Evolutionary conservation across 2,113 vertebrate species (phyloP), one percentile per base, ranked within the genome.

Genomic region (Thalassarche chlororhynchos): DNA sequence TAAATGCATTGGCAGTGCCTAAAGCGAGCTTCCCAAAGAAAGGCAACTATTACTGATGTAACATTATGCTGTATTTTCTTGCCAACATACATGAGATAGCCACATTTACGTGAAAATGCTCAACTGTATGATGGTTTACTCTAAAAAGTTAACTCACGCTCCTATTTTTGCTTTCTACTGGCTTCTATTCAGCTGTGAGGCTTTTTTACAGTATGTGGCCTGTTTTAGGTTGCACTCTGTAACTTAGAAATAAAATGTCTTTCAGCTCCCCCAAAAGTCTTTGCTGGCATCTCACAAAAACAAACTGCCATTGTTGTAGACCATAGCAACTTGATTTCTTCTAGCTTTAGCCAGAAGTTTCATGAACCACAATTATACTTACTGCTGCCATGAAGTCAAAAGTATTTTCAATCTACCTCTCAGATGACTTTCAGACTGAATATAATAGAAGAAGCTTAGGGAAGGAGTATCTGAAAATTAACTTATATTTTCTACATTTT

Each of bases 291-390:
- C 71, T 86, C 93, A 85, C 61, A 84, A 94, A 97, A 97, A 93
- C 89, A 96, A 96, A 90, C 87, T 96, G 89, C 93, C 94, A 94
- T 95, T 98, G 96, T 94, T 96, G 75, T 62, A 96, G 83, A 93
- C 86, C 83, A 61, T 69, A 95, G 95, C 62, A 92, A 96, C 95
- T 96, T 40, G n/a, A 97, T 97, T 98, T 96, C 91, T 95, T 81
- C 91, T 94, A 93, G 87, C 82, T 95, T 96, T 62, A 96, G 72
- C 75, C 96, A 95, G 55, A 96, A 68, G 62, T 96, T 97, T 94
- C 84, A 96, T 47, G 92, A 97, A 97, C 96, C 97, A 98, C 96
- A 98, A 97, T 98, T 98, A 98, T 91, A 98, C 90, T 84, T 86
- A 82, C 51, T 88, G 85, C 38, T 97, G 97, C 96, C 97, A 97